Conservation (phyloP, 2,113 vertebrate species). For the Oxygymnocypris stewartii region DNA sequence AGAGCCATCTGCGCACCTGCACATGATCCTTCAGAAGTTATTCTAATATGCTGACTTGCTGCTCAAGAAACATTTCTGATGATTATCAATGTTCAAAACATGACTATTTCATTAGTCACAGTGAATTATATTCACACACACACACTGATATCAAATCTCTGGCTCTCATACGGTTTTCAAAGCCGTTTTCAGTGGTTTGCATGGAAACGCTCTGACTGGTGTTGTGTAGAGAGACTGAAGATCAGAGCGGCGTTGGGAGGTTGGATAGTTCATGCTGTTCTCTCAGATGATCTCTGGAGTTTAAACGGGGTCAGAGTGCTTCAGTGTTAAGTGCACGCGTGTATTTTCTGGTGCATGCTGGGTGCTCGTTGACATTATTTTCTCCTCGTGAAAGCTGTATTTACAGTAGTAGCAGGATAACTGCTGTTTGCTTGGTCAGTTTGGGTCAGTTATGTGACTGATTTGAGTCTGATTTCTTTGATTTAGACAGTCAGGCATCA, state of each 20-base stretch:
- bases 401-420: no score
- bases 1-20: no score
- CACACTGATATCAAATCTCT: neutral
- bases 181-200: neutral
- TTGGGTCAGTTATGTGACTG: neutral
- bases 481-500: neutral
- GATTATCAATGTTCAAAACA: no score
- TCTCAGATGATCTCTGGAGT: neutral
- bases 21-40: no score
- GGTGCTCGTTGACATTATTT: neutral
- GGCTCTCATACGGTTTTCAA: neutral
- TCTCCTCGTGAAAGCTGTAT: neutral
- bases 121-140: neutral
- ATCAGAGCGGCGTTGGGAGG: neutral
- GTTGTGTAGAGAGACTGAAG: neutral
- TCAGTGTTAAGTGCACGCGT: constrained; percentile 22
- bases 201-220: constrained; percentile 11
- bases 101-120: neutral
- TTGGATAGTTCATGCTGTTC: neutral
- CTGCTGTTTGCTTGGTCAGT: neutral
- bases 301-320: constrained; percentile 37
- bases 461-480: neutral
- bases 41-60: no score
- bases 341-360: neutral
- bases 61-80: no score